phyloP scores from a whole-genome alignment of 2,888 invertebrate species.

The Pachydiplax longipennis region DNA sequence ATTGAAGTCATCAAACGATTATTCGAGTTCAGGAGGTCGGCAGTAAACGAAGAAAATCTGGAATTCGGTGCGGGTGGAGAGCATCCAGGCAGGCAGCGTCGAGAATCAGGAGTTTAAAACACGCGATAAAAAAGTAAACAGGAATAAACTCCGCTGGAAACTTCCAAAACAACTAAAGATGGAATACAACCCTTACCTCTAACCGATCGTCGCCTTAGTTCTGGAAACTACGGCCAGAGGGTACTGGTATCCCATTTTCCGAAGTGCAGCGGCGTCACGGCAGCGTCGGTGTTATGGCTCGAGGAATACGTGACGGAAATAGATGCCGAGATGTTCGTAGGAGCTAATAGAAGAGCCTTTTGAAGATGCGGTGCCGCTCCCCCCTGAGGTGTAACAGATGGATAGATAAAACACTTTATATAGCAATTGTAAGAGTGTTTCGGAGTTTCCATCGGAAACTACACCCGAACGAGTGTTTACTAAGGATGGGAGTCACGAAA shows the following conservation, averaged over 20 bases:
- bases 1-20: no score
- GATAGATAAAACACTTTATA: neutral
- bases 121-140: no score
- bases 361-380: neutral
- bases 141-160: neutral
- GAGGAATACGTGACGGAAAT: neutral
- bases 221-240: neutral
- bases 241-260: slow-evolving; percentile 19
- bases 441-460: neutral
- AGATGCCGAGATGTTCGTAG: neutral
- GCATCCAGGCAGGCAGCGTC: no score
- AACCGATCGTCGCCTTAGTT: neutral
- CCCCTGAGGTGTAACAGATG: neutral
- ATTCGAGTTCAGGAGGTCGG: no score
- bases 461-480: neutral
- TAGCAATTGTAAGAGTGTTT: neutral
- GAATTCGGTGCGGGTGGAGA: no score
- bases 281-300: slow-evolving; percentile 21
- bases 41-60: no score
- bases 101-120: no score
- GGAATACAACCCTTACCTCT: neutral
- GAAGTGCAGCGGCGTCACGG: slow-evolving; percentile 19
- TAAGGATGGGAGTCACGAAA: no score
- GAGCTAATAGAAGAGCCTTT: neutral
- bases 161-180: neutral